These are phyloP conservation scores for Macropus fuliginosus DNA, from an alignment of 2,797 vertebrate genomes.

Conservation along the genomic window DNA sequence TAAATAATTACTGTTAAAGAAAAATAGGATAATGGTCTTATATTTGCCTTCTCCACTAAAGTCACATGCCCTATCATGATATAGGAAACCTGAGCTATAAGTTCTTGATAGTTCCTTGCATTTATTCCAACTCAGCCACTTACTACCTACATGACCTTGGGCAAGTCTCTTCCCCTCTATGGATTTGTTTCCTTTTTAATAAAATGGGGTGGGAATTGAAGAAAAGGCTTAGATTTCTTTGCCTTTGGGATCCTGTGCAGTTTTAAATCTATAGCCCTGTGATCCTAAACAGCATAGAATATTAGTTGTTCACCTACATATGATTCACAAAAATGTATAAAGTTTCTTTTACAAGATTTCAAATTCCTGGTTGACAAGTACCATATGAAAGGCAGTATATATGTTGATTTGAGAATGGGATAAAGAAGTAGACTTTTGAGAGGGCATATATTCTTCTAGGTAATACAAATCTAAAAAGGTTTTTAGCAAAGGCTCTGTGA, in stretches of 20 bases:
- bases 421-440: neutral
- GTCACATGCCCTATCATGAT: neutral
- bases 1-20: neutral
- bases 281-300: neutral
- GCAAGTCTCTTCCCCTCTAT: neutral
- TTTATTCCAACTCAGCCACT: neutral
- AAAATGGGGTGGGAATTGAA: neutral
- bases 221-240: neutral
- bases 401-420: neutral
- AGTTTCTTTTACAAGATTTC: neutral
- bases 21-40: neutral
- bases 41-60: neutral
- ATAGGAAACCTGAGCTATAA: neutral
- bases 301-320: neutral
- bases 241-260: neutral
- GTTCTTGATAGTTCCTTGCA: neutral
- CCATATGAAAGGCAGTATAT: neutral
- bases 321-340: neutral
- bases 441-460: neutral
- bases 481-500: neutral
- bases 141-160: neutral
- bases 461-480: neutral
- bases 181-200: neutral
- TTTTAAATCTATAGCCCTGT: neutral
- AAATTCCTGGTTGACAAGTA: neutral